Percentiles rank a stretch among this genome's conserved stretches.
phyloP scores from a whole-genome alignment of 2,797 vertebrate species.

The Siniperca obscura region DNA sequence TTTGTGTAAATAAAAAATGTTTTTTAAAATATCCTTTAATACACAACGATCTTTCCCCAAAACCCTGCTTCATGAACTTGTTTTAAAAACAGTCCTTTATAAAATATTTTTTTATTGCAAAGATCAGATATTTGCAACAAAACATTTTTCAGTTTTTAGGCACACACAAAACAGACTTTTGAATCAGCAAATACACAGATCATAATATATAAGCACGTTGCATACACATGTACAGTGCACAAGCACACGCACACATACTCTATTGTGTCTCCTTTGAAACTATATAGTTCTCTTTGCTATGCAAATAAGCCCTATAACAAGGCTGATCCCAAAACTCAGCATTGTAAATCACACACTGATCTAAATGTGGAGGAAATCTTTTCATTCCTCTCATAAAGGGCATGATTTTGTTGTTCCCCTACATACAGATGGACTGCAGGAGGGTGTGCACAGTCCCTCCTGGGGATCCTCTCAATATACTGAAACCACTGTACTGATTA shows the following conservation, averaged over 20 bases:
- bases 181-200: not conserved
- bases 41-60: not conserved
- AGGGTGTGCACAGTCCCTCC: not conserved
- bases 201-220: not conserved
- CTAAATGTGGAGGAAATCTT: not conserved
- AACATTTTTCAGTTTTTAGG: not conserved
- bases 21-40: too few species aligned
- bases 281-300: not conserved
- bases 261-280: slow-evolving; percentile 12
- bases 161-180: not conserved
- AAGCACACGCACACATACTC: too few species aligned
- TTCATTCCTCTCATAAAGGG: slow-evolving; percentile 10
- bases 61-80: not conserved
- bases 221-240: not conserved
- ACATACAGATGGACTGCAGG: not conserved
- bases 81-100: not conserved
- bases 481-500: slow-evolving; percentile 20
- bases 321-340: not conserved
- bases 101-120: not conserved
- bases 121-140: not conserved
- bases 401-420: not conserved
- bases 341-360: slow-evolving; percentile 9
- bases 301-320: not conserved
- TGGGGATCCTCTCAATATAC: slow-evolving; percentile 1
- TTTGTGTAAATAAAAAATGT: not conserved